These are phyloP conservation scores for Patella pellucida DNA, from an alignment of 2,888 invertebrate species.

Conservation along the genomic window DNA sequence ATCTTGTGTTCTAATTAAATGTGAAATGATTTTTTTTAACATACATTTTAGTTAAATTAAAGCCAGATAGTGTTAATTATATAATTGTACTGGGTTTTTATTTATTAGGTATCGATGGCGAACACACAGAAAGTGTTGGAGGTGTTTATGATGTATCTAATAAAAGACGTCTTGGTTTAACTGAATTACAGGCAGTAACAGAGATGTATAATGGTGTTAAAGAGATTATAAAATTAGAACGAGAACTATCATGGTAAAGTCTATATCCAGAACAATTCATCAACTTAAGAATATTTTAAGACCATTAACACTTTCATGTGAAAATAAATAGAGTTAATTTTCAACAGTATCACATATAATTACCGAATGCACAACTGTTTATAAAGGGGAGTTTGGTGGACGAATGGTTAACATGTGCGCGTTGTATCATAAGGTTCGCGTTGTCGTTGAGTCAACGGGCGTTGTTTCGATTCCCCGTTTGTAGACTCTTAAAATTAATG, in stretches of 20 bases:
- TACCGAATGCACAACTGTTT: too few relatives aligned
- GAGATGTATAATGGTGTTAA: constrained; percentile 60
- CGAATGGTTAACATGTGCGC: too few relatives aligned
- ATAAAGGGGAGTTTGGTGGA: too few relatives aligned
- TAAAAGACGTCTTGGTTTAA: constrained; percentile 59
- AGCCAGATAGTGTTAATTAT: constrained; percentile 12
- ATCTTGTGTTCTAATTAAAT: neutral
- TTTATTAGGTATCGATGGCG: constrained; percentile 57
- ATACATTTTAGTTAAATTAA: too few relatives aligned
- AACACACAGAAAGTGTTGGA: constrained; percentile 61
- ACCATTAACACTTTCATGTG: too few relatives aligned
- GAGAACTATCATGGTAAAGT: constrained; percentile 28
- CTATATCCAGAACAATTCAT: neutral
- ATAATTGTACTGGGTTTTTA: neutral
- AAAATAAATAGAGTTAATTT: too few relatives aligned
- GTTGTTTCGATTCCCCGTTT: too few relatives aligned
- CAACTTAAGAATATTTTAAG: too few relatives aligned
- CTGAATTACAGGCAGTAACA: constrained; percentile 55
- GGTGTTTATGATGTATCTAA: constrained; percentile 66
- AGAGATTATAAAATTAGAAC: constrained; percentile 46
- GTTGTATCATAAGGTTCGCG: too few relatives aligned
- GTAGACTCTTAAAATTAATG: too few relatives aligned
- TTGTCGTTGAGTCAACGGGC: too few relatives aligned
- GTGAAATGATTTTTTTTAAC: neutral
- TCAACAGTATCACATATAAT: too few relatives aligned